A percentile compares a stretch with the other conserved stretches of the same genome.
Evolutionary conservation across 2,113 vertebrate species (phyloP).

Genomic region (Delphinus delphis): DNA sequence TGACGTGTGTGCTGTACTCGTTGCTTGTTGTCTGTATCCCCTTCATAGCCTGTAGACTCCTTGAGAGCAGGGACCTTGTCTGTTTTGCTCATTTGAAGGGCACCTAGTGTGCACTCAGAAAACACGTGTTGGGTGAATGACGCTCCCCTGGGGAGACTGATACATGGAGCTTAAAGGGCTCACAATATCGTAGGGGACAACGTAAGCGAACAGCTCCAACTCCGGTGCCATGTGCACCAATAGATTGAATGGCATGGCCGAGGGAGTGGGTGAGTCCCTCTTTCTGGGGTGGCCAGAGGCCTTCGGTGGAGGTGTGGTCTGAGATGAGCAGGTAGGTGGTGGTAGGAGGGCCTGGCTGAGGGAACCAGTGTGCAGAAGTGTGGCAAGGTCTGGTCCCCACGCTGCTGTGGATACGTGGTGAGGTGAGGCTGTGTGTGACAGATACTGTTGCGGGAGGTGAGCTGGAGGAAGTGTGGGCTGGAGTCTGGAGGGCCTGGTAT

Average conservation of each 20-base stretch:
- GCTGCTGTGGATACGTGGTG: rapidly evolving
- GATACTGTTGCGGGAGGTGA: neutral
- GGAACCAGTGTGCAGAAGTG: rapidly evolving
- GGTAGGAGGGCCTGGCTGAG: neutral
- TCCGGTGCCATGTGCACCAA: rapidly evolving
- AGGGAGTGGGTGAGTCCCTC: neutral
- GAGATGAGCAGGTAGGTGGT: too few relatives aligned
- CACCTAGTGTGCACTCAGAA: neutral
- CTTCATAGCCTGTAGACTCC: neutral
- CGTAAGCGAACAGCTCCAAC: neutral
- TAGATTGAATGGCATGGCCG: neutral
- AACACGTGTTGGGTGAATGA: neutral
- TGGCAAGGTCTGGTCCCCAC: neutral
- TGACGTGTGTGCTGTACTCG: neutral
- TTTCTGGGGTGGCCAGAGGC: neutral
- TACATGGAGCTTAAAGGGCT: neutral
- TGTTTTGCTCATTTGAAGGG: neutral
- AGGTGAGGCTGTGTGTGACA: too few relatives aligned
- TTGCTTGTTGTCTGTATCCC: neutral
- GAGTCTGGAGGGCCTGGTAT: neutral
- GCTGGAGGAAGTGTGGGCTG: neutral
- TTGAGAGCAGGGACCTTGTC: neutral
- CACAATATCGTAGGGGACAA: neutral
- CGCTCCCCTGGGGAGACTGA: neutral
- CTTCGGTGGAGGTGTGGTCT: neutral